Evolutionary conservation across 2,888 invertebrate species (phyloP), one percentile per base, ranked within the genome.

Genomic region (Acronicta leporina): DNA sequence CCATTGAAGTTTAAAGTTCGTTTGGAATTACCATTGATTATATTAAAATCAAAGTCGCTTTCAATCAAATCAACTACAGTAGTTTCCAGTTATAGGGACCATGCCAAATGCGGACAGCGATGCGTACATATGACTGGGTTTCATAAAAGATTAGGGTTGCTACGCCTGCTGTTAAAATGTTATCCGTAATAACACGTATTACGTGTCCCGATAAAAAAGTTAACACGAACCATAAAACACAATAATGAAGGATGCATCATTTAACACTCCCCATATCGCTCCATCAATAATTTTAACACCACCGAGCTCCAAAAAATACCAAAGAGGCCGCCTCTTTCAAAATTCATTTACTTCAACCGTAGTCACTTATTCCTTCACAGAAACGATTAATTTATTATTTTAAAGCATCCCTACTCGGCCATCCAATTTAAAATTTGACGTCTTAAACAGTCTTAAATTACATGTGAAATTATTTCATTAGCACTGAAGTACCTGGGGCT

Each of bases 371-470:
- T 81, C 78, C 83, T 92, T 92, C 92, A 90, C 61, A 85, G 92
- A 93, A 93, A 80, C 92, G 91, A 91, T 92, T 92, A 93, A 94
- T 93, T 92, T 91, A 92, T 92, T 92, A 91, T 91, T 88, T 88
- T 79, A 85, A 87, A 87, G 80, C 87, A 88, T 84, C 90, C 92
- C 91, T 89, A 90, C 91, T 92, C 92, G 86, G 90, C 89, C 91
- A 92, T 91, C 94, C 94, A 94, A 94, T 94, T 94, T 94, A 93
- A 92, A 93, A 90, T 89, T 93, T 94, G 94, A 94, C 94, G 88
- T 94, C 93, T 94, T 94, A 93, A 94, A 94, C 93, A 93, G 90
- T 89, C 89, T 89, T 92, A 94, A 94, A 94, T 93, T 94, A 92
- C 88, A 85, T 84, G 84, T 86, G 88, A 90, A 92, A 94, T 94